These are phyloP conservation scores for Dromius quadrimaculatus DNA, from an alignment of 2,888 invertebrate genomes.

Conservation along the genomic window DNA sequence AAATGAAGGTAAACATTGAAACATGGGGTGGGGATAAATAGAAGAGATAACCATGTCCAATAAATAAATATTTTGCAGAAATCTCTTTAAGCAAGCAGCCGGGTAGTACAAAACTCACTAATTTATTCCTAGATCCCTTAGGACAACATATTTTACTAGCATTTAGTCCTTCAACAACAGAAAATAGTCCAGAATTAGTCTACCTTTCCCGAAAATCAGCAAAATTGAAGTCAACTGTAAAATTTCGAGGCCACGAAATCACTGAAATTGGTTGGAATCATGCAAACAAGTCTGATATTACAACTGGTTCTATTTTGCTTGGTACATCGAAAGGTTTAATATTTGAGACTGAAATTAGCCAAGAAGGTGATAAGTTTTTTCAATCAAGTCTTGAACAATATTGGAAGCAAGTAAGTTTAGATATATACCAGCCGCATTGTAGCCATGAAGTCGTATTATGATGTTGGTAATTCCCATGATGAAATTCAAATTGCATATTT, in stretches of 20 bases:
- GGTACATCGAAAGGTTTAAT: slow-evolving; percentile 90
- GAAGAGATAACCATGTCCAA: slow-evolving; percentile 18
- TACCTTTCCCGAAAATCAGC: slow-evolving; percentile 83
- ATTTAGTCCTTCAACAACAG: slow-evolving; percentile 73
- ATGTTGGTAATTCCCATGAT: not conserved
- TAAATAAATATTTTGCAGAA: slow-evolving; percentile 69
- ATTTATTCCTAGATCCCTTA: slow-evolving; percentile 86
- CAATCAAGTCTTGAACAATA: slow-evolving; percentile 81
- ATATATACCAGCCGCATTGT: too few relatives aligned
- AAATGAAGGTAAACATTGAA: slow-evolving; percentile 75
- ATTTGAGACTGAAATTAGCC: slow-evolving; percentile 88
- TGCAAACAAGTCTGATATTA: slow-evolving; percentile 75
- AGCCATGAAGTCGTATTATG: too few relatives aligned
- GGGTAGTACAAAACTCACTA: slow-evolving; percentile 72
- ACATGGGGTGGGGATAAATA: not conserved
- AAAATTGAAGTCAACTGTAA: slow-evolving; percentile 77
- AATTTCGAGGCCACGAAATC: slow-evolving; percentile 83
- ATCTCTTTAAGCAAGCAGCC: slow-evolving; percentile 78
- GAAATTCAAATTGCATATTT: too few relatives aligned
- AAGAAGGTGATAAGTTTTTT: slow-evolving; percentile 86
- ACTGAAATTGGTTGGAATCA: slow-evolving; percentile 93
- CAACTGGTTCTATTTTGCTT: slow-evolving; percentile 87
- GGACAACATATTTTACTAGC: slow-evolving; percentile 87
- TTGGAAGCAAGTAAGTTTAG: slow-evolving; percentile 81
- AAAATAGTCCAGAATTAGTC: slow-evolving; percentile 78